phyloP scores from a whole-genome alignment of 2,113 vertebrate species.

The Setophaga kirtlandii region DNA sequence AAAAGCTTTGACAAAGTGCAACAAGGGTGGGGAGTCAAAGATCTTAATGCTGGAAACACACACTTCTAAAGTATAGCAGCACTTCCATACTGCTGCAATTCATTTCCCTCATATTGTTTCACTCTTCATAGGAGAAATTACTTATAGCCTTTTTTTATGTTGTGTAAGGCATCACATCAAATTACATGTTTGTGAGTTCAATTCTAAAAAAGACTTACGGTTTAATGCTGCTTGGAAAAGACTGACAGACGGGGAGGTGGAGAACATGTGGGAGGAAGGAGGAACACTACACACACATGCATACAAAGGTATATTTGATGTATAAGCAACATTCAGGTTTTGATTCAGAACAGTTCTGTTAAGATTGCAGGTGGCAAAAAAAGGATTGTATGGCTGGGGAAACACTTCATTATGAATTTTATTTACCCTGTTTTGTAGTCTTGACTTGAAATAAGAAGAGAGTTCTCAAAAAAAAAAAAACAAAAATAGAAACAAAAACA shows the following conservation, averaged over 20 bases:
- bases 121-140: constrained; percentile 16
- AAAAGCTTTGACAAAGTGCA: neutral
- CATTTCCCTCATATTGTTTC: constrained; percentile 24
- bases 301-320: neutral
- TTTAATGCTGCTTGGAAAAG: neutral
- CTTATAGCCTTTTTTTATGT: neutral
- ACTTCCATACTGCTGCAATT: constrained; percentile 6
- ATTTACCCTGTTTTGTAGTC: neutral
- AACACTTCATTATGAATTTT: neutral
- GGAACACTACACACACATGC: neutral
- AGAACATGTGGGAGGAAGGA: neutral
- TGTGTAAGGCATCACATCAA: constrained; percentile 8
- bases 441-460: neutral
- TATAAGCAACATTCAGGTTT: neutral
- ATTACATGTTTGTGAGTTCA: neutral
- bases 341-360: neutral
- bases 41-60: neutral
- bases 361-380: neutral
- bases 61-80: neutral
- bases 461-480: neutral
- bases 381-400: neutral
- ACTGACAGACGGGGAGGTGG: neutral
- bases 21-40: neutral
- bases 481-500: no score
- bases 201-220: neutral